Base-by-base conservation (phyloP, 1,140 invertebrate genomes). In the Pemphigus obesinymphae region DNA sequence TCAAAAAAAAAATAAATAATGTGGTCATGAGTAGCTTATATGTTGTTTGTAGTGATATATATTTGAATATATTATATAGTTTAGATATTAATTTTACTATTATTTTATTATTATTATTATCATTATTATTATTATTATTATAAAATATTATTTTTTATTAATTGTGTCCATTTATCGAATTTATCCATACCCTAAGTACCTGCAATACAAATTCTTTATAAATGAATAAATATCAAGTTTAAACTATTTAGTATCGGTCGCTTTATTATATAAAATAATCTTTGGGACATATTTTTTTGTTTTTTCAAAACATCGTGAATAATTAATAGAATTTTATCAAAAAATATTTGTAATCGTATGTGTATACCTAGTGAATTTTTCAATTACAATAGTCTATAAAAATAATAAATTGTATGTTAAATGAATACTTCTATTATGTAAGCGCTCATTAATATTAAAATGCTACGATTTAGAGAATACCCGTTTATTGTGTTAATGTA, bases 151-250 rank as follows among this genome's bases (percentile, higher is more conserved):
- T 80, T 80, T 61, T 55, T 55, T 58, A 55, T 55, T 78, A 78
- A 61, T 63, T 40, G 34, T 61, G 55, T 80, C 76, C 53, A 61
- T 23, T 61, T 61, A 61, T 63, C 76, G 76, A 80, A 80, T 80
- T 80, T 80, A 80, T 40, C 76, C 40, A 80, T 61, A 63, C 55
- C 76, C 76, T 29, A 80, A 80, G 76, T 80, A 80, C 76, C 76
- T 80, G 76, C 76, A 55, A 55, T 40, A 78, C n/a, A 78, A 55
- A 78, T 40, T 50, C 43, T 80, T 80, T 63, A 43, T 50, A 70
- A 73, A 29, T 53, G 37, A 55, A 58, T 61, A 50, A 73, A 78
- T 61, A 80, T 80, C 76, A 63, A 63, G 37, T 80, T 80, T 73
- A 40, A 78, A 80, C 55, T 80, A 31, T 26, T 45, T 80, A 48